Conservation (phyloP, 1,140 invertebrate species). For the Drosophila seguyi region DNA sequence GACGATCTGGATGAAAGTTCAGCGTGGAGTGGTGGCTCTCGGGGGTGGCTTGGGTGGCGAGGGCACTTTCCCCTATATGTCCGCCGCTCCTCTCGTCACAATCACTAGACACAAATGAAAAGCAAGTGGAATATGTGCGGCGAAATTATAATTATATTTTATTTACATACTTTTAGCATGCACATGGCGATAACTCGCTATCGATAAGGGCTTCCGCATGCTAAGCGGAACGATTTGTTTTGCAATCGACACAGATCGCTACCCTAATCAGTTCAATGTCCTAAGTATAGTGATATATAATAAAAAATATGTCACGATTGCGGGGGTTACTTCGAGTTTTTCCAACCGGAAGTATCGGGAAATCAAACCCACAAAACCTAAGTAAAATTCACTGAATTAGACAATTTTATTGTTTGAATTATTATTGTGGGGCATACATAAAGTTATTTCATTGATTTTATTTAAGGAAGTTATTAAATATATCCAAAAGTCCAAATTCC, state of each 20-base stretch:
- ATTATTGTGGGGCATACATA: no score
- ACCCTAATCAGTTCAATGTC: slow-evolving; percentile 28
- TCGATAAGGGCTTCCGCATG: slow-evolving; percentile 49
- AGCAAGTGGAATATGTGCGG: slow-evolving; percentile 16
- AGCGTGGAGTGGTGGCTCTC: background rate
- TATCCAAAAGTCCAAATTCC: background rate
- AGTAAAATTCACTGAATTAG: no score
- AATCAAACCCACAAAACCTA: background rate
- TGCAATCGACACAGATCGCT: slow-evolving; percentile 18
- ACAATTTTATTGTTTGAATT: no score
- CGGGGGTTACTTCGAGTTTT: background rate
- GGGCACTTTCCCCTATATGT: background rate
- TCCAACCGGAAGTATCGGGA: background rate
- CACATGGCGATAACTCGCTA: slow-evolving; percentile 13
- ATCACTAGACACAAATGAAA: slow-evolving; percentile 35
- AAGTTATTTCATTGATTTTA: background rate
- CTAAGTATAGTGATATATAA: slow-evolving; percentile 1
- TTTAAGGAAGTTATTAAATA: background rate
- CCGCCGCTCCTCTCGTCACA: slow-evolving; percentile 47
- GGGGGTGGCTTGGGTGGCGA: background rate
- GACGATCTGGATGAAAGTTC: slow-evolving; percentile 43
- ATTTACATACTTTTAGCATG: slow-evolving; percentile 28
- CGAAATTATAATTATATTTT: slow-evolving; percentile 33
- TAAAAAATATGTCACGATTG: background rate
- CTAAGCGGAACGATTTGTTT: slow-evolving; percentile 2